phyloP scores from a whole-genome alignment of 2,797 vertebrate species.

The Eulemur coronatus region DNA sequence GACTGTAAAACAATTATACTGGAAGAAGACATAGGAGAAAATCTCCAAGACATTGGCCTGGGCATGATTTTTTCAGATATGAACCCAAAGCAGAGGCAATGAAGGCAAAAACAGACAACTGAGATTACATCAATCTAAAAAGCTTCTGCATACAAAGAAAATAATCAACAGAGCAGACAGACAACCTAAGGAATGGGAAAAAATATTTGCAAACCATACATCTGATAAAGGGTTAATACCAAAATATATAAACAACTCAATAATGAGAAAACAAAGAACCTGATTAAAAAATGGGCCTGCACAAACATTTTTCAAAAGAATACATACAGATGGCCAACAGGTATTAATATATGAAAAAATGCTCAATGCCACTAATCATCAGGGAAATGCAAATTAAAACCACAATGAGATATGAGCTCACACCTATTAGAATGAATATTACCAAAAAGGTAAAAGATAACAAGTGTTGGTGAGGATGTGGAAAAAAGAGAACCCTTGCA shows the following conservation, averaged over 20 bases:
- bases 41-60: not conserved
- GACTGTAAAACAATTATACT: not conserved
- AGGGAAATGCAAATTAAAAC: no score
- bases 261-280: no score
- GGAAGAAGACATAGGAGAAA: not conserved
- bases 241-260: not conserved
- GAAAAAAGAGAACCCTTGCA: no score
- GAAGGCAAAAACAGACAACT: not conserved
- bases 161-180: not conserved
- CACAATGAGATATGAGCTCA: no score
- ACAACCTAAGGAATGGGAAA: not conserved
- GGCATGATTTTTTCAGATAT: not conserved
- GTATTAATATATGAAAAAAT: no score
- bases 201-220: not conserved
- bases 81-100: not conserved
- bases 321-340: no score
- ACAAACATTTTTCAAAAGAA: no score
- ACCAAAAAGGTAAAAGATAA: no score
- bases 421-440: no score
- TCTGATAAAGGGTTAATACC: not conserved
- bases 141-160: not conserved
- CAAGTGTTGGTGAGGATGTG: no score
- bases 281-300: no score
- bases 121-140: not conserved
- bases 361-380: no score